Base-by-base conservation (phyloP, 2,888 invertebrate genomes). In the Tenthredo scrophulariae region DNA sequence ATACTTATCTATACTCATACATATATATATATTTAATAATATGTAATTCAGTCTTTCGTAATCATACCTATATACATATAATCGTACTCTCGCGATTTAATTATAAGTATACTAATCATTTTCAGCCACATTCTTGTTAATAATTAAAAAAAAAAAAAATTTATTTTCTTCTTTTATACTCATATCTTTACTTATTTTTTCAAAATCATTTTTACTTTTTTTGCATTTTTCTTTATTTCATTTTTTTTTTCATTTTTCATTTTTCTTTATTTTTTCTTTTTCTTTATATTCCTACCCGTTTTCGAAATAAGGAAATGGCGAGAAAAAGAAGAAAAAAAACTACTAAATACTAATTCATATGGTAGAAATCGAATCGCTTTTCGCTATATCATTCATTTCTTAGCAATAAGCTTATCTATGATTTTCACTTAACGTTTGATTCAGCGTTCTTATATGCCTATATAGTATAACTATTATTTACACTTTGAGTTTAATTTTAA, bases 11-110 rank as follows among this genome's bases (percentile, higher is more conserved):
- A 77, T 54, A 29, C 7, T 6, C 18, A 46, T n/a, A 50, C 40
- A 75, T 46, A 26, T 33, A 62, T 58, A 50, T 22, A 18, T 33
- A 77, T 90, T 88, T 90, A 91, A 87, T 86, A 87, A 90, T 89
- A 90, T 88, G 88, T 91, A 89, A 89, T 89, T 91, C 91, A 91
- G 91, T 91, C 91, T 91, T 90, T 88, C 87, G 87, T 87, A 85
- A 87, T 72, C 54, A 33, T 82, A 50, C 26, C 40, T 67, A 72
- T 75, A 54, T 46, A 83, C 83, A 74, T 37, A 26, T 70, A 54
- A 79, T 82, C 65, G 3, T 33, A 65, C n/a, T 22, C 77, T 77
- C 77, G 15, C 50, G n/a, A 77, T n/a, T 54, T 54, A 5, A 40
- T 72, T 72, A 13, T 46, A 50, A 50, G 10, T 5, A 54, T 37